Percentiles rank a stretch among this genome's conserved stretches.
Conservation (phyloP, 2,888 invertebrate genomes). For the Odontocolon sp. region DNA sequence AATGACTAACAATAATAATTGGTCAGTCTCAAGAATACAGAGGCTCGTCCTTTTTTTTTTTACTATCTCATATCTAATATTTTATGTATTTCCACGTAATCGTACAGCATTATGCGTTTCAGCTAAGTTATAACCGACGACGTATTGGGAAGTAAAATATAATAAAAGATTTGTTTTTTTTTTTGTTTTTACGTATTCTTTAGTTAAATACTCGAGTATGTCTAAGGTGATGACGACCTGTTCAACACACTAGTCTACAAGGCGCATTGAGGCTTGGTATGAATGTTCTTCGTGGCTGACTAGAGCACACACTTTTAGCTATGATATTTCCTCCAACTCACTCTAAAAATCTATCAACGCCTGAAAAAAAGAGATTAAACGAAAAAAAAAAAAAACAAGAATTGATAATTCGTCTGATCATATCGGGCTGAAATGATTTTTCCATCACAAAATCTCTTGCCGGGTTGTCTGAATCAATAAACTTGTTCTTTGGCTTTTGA, state of each 20-base stretch:
- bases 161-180: neutral
- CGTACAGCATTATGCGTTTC: constrained; percentile 1
- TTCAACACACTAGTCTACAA: constrained; percentile 70
- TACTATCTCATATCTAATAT: constrained; percentile 2
- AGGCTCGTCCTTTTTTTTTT: constrained; percentile 1
- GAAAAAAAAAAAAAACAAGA: constrained; percentile 9
- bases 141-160: constrained; percentile 16
- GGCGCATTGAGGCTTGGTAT: constrained; percentile 75
- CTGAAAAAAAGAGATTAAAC: constrained; percentile 16
- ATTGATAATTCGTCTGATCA: neutral
- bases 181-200: neutral
- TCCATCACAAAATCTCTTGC: neutral
- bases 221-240: constrained; percentile 8
- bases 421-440: neutral
- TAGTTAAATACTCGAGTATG: neutral
- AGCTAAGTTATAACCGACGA: constrained; percentile 20
- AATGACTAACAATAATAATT: constrained; percentile 15
- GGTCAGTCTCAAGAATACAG: constrained; percentile 38
- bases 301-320: constrained; percentile 75
- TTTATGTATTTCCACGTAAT: constrained; percentile 10
- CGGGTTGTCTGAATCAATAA: constrained; percentile 17
- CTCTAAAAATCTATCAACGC: constrained; percentile 49
- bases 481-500: constrained; percentile 59
- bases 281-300: constrained; percentile 75
- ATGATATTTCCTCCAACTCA: constrained; percentile 48